A percentile compares a stretch with the other conserved stretches of the same genome.
Conservation (phyloP, 2,113 vertebrate genomes). For the Propithecus coquereli region DNA sequence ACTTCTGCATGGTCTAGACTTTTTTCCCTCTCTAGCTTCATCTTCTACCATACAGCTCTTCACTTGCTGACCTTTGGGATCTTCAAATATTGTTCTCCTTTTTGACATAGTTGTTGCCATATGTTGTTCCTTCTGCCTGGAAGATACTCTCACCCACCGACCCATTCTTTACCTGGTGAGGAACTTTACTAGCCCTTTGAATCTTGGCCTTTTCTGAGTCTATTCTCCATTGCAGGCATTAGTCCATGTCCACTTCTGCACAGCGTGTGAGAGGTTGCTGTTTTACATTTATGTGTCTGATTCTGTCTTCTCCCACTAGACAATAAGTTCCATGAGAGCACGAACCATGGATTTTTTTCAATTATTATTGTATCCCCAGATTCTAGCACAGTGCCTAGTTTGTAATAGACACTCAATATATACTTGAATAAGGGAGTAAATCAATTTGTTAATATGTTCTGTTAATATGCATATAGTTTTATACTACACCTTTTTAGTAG, state of each 20-base stretch:
- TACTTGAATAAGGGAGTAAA: background rate
- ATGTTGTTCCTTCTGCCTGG: background rate
- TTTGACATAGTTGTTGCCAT: background rate
- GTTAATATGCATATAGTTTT: background rate
- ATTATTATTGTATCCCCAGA: background rate
- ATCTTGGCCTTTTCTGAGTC: background rate
- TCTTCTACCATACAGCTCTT: background rate
- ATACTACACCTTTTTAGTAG: background rate
- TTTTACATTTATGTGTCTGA: background rate
- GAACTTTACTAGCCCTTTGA: background rate
- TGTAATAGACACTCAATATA: background rate
- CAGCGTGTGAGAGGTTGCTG: background rate
- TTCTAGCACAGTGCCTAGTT: background rate
- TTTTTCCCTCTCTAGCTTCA: background rate
- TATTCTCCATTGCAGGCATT: background rate
- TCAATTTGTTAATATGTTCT: background rate
- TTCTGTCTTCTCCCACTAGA: background rate
- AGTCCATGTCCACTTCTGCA: background rate
- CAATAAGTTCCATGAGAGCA: background rate
- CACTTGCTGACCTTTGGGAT: background rate
- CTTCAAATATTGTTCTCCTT: background rate
- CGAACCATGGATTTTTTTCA: background rate
- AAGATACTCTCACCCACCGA: background rate
- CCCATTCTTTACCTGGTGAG: background rate
- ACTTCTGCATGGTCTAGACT: background rate